Conservation (phyloP, 2,888 invertebrate species). For the Perdita meconis region DNA sequence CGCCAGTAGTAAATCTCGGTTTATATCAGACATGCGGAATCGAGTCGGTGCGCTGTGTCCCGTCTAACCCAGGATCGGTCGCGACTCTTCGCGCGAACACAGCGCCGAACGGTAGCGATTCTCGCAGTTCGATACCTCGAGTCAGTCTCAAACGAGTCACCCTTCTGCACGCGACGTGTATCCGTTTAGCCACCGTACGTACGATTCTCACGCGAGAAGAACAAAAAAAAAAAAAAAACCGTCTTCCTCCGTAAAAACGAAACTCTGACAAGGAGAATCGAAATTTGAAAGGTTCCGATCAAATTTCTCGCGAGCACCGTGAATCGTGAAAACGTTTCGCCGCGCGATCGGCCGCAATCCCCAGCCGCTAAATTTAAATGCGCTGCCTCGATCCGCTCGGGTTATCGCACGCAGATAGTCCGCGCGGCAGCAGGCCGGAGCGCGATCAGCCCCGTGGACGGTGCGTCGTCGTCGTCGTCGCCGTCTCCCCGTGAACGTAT, state of each 20-base stretch:
- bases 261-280: too few species aligned
- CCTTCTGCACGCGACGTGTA: too few species aligned
- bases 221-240: too few species aligned
- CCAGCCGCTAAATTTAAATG: slow-evolving; percentile 49
- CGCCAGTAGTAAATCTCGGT: slow-evolving; percentile 69
- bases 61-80: slow-evolving; percentile 37
- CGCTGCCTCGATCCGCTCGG: slow-evolving; percentile 68
- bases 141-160: not conserved
- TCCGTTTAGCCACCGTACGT: too few species aligned
- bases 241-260: too few species aligned
- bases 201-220: not conserved
- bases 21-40: slow-evolving; percentile 61
- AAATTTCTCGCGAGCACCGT: too few species aligned
- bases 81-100: slow-evolving; percentile 14
- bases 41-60: slow-evolving; percentile 41
- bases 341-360: slow-evolving; percentile 32
- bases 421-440: slow-evolving; percentile 49
- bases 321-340: slow-evolving; percentile 27
- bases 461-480: slow-evolving; percentile 32
- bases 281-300: too few species aligned
- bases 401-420: slow-evolving; percentile 71
- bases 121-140: not conserved
- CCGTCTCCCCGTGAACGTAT: slow-evolving; percentile 32
- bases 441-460: slow-evolving; percentile 17
- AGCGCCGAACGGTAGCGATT: not conserved